Conservation (phyloP, 2,113 vertebrate species). For the Motacilla tschutschensis region DNA sequence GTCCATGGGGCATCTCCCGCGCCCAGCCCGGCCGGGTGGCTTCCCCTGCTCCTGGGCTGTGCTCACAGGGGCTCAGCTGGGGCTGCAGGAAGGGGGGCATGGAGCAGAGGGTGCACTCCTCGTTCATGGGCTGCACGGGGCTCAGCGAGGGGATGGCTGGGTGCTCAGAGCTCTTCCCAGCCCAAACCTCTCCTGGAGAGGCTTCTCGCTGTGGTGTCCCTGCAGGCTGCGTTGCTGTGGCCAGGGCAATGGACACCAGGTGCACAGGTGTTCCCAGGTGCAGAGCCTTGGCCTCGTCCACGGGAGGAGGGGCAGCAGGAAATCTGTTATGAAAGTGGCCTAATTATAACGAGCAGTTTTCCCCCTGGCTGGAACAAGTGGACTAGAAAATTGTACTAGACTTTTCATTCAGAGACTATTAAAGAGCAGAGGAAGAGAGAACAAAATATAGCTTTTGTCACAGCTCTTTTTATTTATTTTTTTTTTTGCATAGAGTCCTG, state of each 20-base stretch:
- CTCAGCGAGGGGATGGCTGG: too few species aligned
- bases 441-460: neutral
- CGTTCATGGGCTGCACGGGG: accelerated
- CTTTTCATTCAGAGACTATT: conserved; percentile 10
- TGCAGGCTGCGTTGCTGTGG: neutral
- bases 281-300: neutral
- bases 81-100: neutral
- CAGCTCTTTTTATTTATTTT: neutral
- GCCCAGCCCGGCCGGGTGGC: neutral
- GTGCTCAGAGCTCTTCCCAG: neutral
- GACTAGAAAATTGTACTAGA: conserved; percentile 40
- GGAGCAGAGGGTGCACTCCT: neutral
- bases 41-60: neutral
- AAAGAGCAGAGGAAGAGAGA: neutral
- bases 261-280: neutral
- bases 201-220: neutral
- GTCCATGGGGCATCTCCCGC: neutral
- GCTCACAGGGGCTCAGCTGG: neutral
- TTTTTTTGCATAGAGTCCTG: neutral
- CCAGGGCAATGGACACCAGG: accelerated
- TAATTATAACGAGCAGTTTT: neutral
- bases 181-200: accelerated
- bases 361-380: neutral
- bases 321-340: conserved; percentile 29
- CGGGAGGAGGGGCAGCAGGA: neutral